Percentiles rank a stretch among this genome's conserved stretches.
phyloP scores from a whole-genome alignment of 2,888 invertebrate genomes.

The Toxonevra muliebris region DNA sequence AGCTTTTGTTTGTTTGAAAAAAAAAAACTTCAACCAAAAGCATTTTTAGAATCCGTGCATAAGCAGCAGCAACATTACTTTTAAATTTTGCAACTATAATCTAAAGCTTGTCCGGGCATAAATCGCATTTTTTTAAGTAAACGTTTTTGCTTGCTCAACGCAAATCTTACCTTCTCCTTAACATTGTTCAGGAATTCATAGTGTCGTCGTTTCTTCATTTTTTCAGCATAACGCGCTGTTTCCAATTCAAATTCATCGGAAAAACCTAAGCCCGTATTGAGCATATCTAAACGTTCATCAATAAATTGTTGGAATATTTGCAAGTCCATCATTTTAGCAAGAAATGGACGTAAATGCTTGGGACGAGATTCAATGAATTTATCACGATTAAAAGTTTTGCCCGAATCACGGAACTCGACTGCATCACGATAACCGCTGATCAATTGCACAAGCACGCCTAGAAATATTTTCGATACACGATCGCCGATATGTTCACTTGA shows the following conservation, averaged over 20 bases:
- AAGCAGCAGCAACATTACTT: no score
- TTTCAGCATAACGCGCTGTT: constrained; percentile 70
- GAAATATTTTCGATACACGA: constrained; percentile 91
- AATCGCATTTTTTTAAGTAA: no score
- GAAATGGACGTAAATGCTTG: constrained; percentile 84
- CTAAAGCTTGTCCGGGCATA: no score
- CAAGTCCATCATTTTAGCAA: constrained; percentile 87
- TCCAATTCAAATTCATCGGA: constrained; percentile 96
- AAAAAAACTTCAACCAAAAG: no score
- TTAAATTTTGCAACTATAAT: no score
- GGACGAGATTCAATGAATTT: constrained; percentile 89
- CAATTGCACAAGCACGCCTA: constrained; percentile 86
- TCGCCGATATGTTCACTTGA: constrained; percentile 81
- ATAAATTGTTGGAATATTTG: constrained; percentile 96
- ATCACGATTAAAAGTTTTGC: constrained; percentile 84
- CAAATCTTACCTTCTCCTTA: constrained; percentile 80
- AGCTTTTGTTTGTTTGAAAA: no score
- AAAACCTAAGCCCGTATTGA: constrained; percentile 92
- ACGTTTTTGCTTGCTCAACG: no score
- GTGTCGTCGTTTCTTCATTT: constrained; percentile 66
- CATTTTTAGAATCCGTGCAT: no score
- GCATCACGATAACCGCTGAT: constrained; percentile 96
- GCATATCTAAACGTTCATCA: constrained; percentile 89
- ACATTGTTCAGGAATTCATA: constrained; percentile 89
- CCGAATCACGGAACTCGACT: constrained; percentile 77